Percentiles rank a stretch among this genome's conserved stretches.
Conservation (phyloP, 2,888 invertebrate genomes). For the Pollenia labialis region DNA sequence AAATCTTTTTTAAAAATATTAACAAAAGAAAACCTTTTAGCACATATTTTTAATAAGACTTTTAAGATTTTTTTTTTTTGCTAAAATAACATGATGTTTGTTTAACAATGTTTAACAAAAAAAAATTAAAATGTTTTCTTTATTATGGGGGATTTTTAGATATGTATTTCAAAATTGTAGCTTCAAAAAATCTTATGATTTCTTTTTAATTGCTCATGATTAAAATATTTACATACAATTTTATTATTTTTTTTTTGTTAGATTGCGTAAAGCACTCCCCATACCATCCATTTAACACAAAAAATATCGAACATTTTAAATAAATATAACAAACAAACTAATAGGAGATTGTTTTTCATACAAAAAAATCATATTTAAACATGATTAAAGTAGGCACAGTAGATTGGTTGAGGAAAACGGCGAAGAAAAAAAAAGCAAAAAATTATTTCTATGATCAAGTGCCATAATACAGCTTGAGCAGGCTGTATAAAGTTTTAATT, state of each 20-base stretch:
- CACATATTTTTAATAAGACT: slow-evolving; percentile 1
- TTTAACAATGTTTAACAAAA: slow-evolving; percentile 13
- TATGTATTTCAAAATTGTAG: too few relatives aligned
- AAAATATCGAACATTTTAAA: background rate
- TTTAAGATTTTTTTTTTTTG: background rate
- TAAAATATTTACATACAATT: slow-evolving; percentile 68
- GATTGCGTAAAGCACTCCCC: slow-evolving; percentile 19
- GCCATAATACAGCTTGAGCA: too few relatives aligned
- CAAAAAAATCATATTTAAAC: slow-evolving; percentile 23
- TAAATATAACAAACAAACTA: slow-evolving; percentile 16
- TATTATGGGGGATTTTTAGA: background rate
- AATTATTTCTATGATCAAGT: too few relatives aligned
- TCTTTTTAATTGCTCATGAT: slow-evolving; percentile 53
- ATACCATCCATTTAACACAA: slow-evolving; percentile 32
- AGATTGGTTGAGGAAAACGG: background rate
- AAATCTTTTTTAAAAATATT: too few relatives aligned
- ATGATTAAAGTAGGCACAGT: slow-evolving; percentile 18
- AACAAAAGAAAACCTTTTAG: slow-evolving; percentile 25
- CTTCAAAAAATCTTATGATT: background rate
- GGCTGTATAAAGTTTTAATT: too few relatives aligned
- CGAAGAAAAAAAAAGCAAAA: too few relatives aligned
- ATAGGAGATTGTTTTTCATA: slow-evolving; percentile 42
- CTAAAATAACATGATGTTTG: background rate
- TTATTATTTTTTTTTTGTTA: slow-evolving; percentile 44
- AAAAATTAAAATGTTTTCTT: slow-evolving; percentile 10